phyloP scores from a whole-genome alignment of 2,888 invertebrate genomes.

The Drosophila niveifrons region DNA sequence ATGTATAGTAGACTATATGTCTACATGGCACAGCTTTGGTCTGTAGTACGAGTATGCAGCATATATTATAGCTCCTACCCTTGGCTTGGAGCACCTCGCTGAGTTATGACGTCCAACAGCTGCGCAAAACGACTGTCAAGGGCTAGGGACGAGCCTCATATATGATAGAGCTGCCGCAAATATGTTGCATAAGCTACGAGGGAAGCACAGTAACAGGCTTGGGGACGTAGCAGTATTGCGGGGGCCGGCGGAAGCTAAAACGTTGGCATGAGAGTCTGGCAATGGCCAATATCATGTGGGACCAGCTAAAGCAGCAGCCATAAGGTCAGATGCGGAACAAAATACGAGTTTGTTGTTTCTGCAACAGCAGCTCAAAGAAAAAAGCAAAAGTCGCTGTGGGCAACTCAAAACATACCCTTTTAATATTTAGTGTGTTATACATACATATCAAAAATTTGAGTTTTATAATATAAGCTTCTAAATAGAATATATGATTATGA shows the following conservation, averaged over 20 bases:
- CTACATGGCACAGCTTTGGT: neutral
- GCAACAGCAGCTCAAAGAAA: conserved; percentile 31
- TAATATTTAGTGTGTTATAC: too few species aligned
- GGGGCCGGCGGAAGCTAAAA: neutral
- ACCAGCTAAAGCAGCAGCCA: conserved; percentile 31
- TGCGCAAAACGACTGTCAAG: conserved; percentile 63
- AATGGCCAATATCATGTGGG: conserved; percentile 45
- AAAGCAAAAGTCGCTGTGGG: too few species aligned
- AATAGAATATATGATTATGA: too few species aligned
- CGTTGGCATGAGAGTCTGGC: neutral
- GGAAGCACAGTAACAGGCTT: neutral
- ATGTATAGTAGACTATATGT: neutral
- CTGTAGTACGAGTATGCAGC: neutral
- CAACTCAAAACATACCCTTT: too few species aligned
- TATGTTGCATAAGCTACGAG: conserved; percentile 59
- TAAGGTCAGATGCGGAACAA: conserved; percentile 27
- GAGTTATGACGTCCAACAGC: conserved; percentile 78
- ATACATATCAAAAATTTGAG: too few species aligned
- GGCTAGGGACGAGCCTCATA: conserved; percentile 22
- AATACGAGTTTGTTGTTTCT: conserved; percentile 46
- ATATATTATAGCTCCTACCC: conserved; percentile 16
- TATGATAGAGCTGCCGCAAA: conserved; percentile 44
- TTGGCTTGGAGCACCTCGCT: conserved; percentile 54
- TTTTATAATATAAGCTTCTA: too few species aligned
- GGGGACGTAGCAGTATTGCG: neutral